phyloP scores from a whole-genome alignment of 2,113 vertebrate species.

The Progne subis region DNA sequence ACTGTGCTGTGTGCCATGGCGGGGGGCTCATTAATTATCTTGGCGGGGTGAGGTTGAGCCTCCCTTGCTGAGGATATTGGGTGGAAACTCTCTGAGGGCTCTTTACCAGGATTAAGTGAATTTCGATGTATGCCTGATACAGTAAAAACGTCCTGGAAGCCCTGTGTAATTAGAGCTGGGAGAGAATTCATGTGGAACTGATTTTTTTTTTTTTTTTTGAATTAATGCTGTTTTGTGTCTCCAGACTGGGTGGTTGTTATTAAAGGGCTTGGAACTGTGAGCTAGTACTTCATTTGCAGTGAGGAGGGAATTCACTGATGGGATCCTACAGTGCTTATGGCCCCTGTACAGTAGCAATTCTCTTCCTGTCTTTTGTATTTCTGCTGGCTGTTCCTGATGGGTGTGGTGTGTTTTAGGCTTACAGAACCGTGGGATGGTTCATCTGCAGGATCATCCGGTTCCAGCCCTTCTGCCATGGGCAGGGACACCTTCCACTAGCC shows the following conservation, averaged over 20 bases:
- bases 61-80: constrained; percentile 24
- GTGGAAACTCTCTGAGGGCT: background rate
- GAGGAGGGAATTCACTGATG: background rate
- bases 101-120: constrained; percentile 26
- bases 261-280: background rate
- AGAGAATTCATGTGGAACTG: background rate
- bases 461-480: background rate
- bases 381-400: background rate
- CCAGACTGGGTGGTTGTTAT: background rate
- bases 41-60: constrained; percentile 46
- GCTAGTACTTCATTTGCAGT: background rate
- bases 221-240: background rate
- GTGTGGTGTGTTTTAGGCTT: background rate
- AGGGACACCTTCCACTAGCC: background rate
- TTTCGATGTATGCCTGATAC: background rate
- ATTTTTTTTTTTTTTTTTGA: background rate
- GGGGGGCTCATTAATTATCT: constrained; percentile 78
- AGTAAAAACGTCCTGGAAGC: background rate
- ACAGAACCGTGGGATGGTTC: background rate
- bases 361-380: background rate
- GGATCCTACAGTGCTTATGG: background rate
- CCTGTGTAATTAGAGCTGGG: background rate
- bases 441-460: background rate
- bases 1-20: constrained; percentile 37
- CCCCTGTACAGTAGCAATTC: background rate